phyloP scores from a whole-genome alignment of 2,888 invertebrate species.

The Sphaerophoria rueppellii region DNA sequence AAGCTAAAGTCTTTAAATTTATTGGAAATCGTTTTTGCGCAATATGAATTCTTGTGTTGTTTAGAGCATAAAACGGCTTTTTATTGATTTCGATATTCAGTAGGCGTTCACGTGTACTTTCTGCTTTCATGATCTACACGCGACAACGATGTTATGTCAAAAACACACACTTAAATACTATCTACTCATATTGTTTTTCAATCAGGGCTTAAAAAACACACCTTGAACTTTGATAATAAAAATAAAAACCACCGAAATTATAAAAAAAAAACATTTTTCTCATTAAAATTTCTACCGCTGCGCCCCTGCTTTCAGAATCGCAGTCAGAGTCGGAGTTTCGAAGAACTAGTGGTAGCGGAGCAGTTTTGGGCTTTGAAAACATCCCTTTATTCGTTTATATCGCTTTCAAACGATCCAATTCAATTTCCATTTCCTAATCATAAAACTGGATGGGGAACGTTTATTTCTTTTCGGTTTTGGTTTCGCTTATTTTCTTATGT shows the following conservation, averaged over 20 bases:
- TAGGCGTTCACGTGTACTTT: too few relatives aligned
- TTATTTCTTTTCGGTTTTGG: slow-evolving; percentile 41
- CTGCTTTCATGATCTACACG: too few relatives aligned
- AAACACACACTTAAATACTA: not conserved
- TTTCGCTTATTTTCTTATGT: slow-evolving; percentile 9
- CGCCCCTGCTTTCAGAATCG: not conserved
- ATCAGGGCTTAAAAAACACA: slow-evolving; percentile 19
- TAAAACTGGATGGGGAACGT: slow-evolving; percentile 46
- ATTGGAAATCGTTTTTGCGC: too few relatives aligned
- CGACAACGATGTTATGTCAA: not conserved
- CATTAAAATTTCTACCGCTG: not conserved
- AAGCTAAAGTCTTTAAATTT: too few relatives aligned
- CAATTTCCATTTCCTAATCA: slow-evolving; percentile 64
- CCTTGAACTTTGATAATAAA: slow-evolving; percentile 9
- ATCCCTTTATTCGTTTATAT: slow-evolving; percentile 27
- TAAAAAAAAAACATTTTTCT: not conserved
- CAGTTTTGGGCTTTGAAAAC: not conserved
- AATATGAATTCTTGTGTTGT: too few relatives aligned
- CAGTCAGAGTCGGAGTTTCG: not conserved
- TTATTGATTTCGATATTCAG: too few relatives aligned
- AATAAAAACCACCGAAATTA: slow-evolving; percentile 1
- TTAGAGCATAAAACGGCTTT: too few relatives aligned
- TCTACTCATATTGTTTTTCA: slow-evolving; percentile 33
- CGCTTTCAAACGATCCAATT: slow-evolving; percentile 56
- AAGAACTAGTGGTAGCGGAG: too few relatives aligned